Evolutionary conservation across 2,113 vertebrate species (phyloP), one percentile per base, ranked within the genome.

Genomic region (Falco punctatus): DNA sequence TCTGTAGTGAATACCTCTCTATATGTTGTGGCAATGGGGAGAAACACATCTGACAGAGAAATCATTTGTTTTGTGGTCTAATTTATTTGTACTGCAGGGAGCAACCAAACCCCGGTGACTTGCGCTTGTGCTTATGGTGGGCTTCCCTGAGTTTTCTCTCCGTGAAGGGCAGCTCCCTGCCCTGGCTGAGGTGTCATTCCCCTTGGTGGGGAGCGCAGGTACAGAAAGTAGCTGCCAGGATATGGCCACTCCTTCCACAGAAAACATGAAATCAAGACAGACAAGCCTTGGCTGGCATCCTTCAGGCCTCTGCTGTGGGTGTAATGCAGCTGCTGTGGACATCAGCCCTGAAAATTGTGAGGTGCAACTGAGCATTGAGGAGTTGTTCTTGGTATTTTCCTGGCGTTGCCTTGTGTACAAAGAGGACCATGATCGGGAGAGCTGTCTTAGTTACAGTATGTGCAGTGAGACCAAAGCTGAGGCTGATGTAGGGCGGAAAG

Each of bases 181-280:
- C 27, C n/a, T 84, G 51, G 33, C 40, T 65, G 66, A 80, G 30
- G 33, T 30, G 79, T n/a, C 20, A 19, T 24, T 83, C 19, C 19
- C 15, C 44, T 38, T 40, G 6, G 2, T 69, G 30, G 10, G 27
- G 9, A 65, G 23, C 0, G 0, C 6, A 42, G 55, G 5, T 73
- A 19, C 35, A 15, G 61, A 57, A 67, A 28, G 48, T 24, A 15
- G 28, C 59, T 95, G 57, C 38, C 57, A 72, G 65, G n/a, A 6
- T 72, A 42, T 0, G 1, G 38, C 28, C 19, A 2, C 23, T 86
- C 7, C 48, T 82, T 59, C 62, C 14, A 9, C 28, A 24, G 48
- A 65, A 79, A 59, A 44, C 1, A 1, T 33, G 40, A 44, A 40
- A 65, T 61, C 3, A 11, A 55, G 80, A 70, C 28, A 21, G 4